These are phyloP conservation scores for Phalanger gymnotis DNA, from an alignment of 2,797 vertebrate species.

Conservation along the genomic window DNA sequence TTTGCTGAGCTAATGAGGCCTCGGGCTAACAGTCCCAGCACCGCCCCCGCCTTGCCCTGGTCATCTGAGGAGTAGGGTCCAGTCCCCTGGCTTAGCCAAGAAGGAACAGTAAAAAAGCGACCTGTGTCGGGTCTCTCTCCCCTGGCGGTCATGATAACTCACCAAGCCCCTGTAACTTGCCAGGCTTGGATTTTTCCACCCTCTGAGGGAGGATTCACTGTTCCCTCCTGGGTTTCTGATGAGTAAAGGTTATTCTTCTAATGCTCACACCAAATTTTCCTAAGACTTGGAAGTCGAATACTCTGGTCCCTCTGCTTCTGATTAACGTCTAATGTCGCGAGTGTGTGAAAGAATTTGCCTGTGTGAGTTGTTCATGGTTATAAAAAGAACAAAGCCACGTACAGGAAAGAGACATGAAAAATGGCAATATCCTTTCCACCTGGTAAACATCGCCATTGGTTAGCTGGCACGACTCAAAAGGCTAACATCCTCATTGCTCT, in stretches of 20 bases:
- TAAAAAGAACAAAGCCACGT: slow-evolving; percentile 80
- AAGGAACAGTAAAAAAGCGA: background rate
- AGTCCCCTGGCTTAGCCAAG: background rate
- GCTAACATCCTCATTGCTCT: slow-evolving; percentile 84
- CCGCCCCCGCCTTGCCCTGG: background rate
- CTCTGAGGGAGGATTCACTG: background rate
- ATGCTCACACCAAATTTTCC: slow-evolving; percentile 66
- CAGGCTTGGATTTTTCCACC: background rate
- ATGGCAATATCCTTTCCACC: slow-evolving; percentile 70
- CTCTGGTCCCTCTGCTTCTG: slow-evolving; percentile 67
- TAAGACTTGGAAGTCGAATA: slow-evolving; percentile 51
- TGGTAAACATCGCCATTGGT: slow-evolving; percentile 78
- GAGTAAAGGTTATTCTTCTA: slow-evolving; percentile 61
- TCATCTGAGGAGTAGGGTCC: accelerated
- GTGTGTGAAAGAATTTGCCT: slow-evolving; percentile 69
- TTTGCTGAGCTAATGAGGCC: background rate
- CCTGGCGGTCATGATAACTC: background rate
- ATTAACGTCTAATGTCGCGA: slow-evolving; percentile 51
- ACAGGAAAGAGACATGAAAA: slow-evolving; percentile 75
- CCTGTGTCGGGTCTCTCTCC: background rate
- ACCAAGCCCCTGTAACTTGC: background rate
- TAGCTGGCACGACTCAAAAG: slow-evolving; percentile 83
- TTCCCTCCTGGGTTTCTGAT: background rate
- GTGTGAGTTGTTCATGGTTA: slow-evolving; percentile 29
- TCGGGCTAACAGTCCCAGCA: background rate